Base-by-base conservation (phyloP, 2,113 vertebrate genomes). In the Lota lota region DNA sequence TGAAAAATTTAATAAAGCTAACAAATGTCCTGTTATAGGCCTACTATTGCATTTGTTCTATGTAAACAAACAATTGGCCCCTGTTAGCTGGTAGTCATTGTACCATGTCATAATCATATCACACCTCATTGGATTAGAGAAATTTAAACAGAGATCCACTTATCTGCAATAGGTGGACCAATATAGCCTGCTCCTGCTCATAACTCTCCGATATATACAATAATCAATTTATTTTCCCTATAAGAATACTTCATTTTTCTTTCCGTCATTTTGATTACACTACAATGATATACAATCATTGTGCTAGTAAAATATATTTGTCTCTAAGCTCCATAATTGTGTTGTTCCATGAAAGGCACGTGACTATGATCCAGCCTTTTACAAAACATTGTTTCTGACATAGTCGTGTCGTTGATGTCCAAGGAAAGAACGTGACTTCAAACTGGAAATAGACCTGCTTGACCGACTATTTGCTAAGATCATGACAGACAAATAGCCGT, bases 51-150 rank as follows among this genome's bases (percentile, higher is more conserved):
- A 20, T 59, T n/a, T 21, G 20, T 12, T 59, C 20, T 59, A 12
- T 59, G 22, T 61, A 14, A 10, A 17, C 28, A 33, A 33, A 33
- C 28, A 33, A 33, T 33, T 33, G 28, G 10, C 53, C 20, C 14
- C 22, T 15, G 22, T n/a, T 47, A 47, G 40, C 11, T 47, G 40
- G 36, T 40, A 47, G 40, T 47, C 10, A 59, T 0, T 8, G 50
- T 1, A 57, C 16, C 22, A 53, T 54, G 1, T 62, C 16, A 63
- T 67, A 58, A 58, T 36, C 54, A 67, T 67, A 57, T 57, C 65
- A 24, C 53, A 58, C 33, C 50, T 66, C 22, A 57, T 66, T 54
- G 57, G 65, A 67, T 67, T 58, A 67, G 54, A 11, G 21, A 14
- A 16, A 58, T 67, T 18, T 53, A 67, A 58, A 58, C 22, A 58